Evolutionary conservation across 2,797 vertebrate genomes (phyloP).

Genomic region (Falco novaeseelandiae): DNA sequence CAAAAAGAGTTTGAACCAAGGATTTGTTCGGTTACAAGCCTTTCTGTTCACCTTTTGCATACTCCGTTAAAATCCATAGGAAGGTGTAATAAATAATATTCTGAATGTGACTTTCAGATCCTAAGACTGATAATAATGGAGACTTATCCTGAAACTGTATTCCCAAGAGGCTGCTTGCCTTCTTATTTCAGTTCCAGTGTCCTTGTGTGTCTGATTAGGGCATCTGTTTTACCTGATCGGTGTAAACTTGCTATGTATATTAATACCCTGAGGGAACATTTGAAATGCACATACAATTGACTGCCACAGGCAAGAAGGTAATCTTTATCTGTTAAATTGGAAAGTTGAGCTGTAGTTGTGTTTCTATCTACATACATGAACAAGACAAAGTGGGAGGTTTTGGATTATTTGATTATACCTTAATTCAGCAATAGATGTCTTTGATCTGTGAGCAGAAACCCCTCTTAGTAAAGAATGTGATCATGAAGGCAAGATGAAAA

Average conservation of each 20-base stretch:
- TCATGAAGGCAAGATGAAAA: background rate
- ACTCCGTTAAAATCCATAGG: background rate
- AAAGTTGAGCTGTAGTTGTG: background rate
- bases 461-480: background rate
- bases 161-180: conserved; percentile 46
- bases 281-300: background rate
- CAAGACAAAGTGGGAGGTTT: background rate
- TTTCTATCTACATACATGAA: background rate
- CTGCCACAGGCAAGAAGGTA: conserved; percentile 3
- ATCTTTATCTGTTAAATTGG: background rate
- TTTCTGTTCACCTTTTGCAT: conserved; percentile 29
- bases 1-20: conserved; percentile 19
- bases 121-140: conserved; percentile 42
- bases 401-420: background rate
- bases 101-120: conserved; percentile 64
- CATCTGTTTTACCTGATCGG: conserved; percentile 3
- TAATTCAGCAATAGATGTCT: background rate
- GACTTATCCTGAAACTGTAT: conserved; percentile 52
- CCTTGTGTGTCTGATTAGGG: conserved; percentile 60
- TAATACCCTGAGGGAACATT: background rate
- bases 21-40: conserved; percentile 2
- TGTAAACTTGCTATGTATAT: conserved; percentile 9
- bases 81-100: conserved; percentile 29
- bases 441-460: background rate
- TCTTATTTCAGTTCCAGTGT: conserved; percentile 48